Evolutionary conservation across 2,888 invertebrate species (phyloP), one percentile per base, ranked within the genome.

Genomic region (Sepioteuthis lessoniana): DNA sequence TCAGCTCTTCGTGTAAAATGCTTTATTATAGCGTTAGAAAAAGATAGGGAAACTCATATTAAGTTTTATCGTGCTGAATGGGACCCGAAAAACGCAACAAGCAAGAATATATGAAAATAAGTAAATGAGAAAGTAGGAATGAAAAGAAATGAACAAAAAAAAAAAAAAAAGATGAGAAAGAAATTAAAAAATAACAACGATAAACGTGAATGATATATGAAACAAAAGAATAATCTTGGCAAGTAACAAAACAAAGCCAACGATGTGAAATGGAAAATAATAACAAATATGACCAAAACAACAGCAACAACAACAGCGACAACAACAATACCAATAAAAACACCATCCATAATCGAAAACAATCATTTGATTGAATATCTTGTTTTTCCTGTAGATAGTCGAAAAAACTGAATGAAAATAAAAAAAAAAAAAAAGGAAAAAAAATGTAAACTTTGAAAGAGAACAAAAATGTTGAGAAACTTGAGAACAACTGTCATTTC

Each of bases 1-100:
- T 76, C 76, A 76, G 76, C 76, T 76, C 13, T 76, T 76, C 76
- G n/a, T n/a, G 76, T n/a, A 76, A 76, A 76, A 76, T 76, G 76
- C 76, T 76, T 76, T 76, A 76, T 76, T 76, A 35, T 76, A 76
- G 76, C n/a, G 76, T 35, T n/a, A 76, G 76, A 76, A 76, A 76
- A 76, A 76, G n/a, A 76, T 76, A 35, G 76, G 76, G 13, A 76
- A 76, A 76, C n/a, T 35, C 13, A 76, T 76, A 76, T 76, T 35
- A 76, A 35, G n/a, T 76, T 76, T 76, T n/a, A 76, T 76, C n/a
- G 76, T n/a, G n/a, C 76, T n/a, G 76, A 76, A 76, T 76, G 10
- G 16, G 76, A 76, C n/a, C 76, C 2, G n/a, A 35, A 76, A n/a
- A 76, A 76, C n/a, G 76, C 76, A 76, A 76, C 76, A 76, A n/a